Evolutionary conservation across 1,140 invertebrate species (phyloP).

Genomic region (Drosophila baimaii): DNA sequence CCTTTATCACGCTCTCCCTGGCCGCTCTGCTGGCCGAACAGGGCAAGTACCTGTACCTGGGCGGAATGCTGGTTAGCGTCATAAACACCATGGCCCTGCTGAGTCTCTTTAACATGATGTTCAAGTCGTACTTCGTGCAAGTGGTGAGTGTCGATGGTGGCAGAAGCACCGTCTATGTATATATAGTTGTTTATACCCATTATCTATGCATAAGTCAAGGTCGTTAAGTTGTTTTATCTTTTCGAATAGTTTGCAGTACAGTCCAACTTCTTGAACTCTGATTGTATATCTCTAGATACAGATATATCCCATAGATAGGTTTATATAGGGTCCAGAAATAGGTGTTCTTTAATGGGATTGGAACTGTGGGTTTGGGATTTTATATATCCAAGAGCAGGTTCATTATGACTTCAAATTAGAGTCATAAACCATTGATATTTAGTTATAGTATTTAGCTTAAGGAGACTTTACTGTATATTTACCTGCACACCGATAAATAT

Average conservation of each 20-base stretch:
- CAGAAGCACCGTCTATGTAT: too few relatives aligned
- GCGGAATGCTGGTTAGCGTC: constrained; percentile 92
- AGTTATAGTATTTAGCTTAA: too few relatives aligned
- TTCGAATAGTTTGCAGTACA: background rate
- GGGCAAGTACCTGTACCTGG: constrained; percentile 94
- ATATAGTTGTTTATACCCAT: background rate
- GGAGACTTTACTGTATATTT: background rate
- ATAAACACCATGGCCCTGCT: constrained; percentile 91
- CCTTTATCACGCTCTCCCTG: constrained; percentile 96
- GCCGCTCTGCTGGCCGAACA: constrained; percentile 93
- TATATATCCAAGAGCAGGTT: too few relatives aligned
- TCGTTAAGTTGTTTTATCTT: constrained; percentile 3
- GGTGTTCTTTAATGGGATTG: too few relatives aligned
- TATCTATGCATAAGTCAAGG: constrained; percentile 12
- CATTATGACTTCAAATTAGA: too few relatives aligned
- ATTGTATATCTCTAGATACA: background rate
- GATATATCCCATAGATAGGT: too few relatives aligned
- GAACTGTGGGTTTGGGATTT: too few relatives aligned
- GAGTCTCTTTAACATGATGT: constrained; percentile 93
- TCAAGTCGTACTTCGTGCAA: constrained; percentile 92
- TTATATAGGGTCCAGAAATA: too few relatives aligned
- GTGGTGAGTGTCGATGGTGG: constrained; percentile 86
- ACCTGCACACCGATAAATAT: background rate
- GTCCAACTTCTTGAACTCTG: background rate
- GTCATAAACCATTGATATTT: too few relatives aligned